phyloP scores from a whole-genome alignment of 2,797 vertebrate genomes.

The Tauraco hartlaubi region DNA sequence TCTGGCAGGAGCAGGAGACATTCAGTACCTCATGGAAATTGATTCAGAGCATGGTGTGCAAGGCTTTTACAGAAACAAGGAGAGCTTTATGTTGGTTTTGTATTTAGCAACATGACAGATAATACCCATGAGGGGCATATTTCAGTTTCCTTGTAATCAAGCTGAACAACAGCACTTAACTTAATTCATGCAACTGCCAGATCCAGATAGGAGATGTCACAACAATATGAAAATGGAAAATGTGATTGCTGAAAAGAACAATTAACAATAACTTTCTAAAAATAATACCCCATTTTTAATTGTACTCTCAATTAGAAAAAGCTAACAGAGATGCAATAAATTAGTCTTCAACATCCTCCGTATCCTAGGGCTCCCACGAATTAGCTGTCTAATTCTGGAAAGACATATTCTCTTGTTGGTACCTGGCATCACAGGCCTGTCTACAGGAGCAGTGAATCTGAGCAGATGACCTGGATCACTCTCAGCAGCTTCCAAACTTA shows the following conservation, averaged over 20 bases:
- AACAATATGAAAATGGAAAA: constrained; percentile 33
- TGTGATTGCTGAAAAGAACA: constrained; percentile 2
- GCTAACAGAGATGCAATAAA: not conserved
- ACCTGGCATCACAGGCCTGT: not conserved
- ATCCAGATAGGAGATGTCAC: constrained; percentile 44
- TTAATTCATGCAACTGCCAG: constrained; percentile 60
- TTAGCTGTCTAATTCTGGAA: not conserved
- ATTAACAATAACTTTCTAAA: constrained; percentile 32
- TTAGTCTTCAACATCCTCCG: not conserved
- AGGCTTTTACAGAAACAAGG: not conserved
- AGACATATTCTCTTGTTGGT: not conserved
- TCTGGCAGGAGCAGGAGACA: not conserved
- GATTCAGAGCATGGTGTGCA: not conserved
- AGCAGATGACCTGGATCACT: not conserved
- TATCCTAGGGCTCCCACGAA: not conserved
- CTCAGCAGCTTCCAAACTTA: not conserved
- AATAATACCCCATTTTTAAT: not conserved
- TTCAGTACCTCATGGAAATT: not conserved
- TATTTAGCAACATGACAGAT: constrained; percentile 2
- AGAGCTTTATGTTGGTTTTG: not conserved
- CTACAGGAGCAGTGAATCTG: not conserved
- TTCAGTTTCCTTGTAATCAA: constrained; percentile 58
- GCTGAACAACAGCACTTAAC: constrained; percentile 61
- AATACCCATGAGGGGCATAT: constrained; percentile 12
- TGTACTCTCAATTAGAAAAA: not conserved